These are phyloP conservation scores for Prionailurus viverrinus DNA, from an alignment of 2,113 vertebrate genomes.

Conservation along the genomic window DNA sequence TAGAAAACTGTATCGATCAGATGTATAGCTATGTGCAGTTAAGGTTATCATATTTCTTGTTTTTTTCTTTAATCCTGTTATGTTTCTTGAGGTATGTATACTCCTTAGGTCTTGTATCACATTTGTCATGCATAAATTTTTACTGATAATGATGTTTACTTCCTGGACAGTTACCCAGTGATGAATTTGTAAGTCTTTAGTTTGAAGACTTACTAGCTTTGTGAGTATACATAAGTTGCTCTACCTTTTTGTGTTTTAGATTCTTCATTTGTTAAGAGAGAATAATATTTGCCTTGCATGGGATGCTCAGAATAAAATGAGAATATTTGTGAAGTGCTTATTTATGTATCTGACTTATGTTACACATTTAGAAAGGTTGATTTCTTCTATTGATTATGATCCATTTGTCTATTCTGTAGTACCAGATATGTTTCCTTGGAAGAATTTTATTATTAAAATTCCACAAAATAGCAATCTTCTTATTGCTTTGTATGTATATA, in stretches of 20 bases:
- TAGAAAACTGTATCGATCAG: neutral
- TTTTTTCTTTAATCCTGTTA: neutral
- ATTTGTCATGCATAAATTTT: slow-evolving; percentile 3
- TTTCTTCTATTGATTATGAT: slow-evolving; percentile 3
- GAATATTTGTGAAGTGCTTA: neutral
- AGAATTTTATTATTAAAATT: slow-evolving; percentile 19
- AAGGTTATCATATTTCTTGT: neutral
- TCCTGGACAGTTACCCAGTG: neutral
- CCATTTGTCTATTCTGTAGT: neutral
- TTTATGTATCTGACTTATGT: neutral
- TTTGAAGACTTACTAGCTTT: slow-evolving; percentile 32
- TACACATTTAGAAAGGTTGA: neutral
- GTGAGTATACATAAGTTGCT: neutral
- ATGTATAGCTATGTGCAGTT: slow-evolving; percentile 17
- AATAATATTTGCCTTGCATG: neutral
- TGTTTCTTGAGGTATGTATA: neutral
- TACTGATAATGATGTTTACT: slow-evolving; percentile 34
- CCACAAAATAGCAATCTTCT: neutral
- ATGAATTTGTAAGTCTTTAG: slow-evolving; percentile 39
- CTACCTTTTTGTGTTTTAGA: neutral
- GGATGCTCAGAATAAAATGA: slow-evolving; percentile 16
- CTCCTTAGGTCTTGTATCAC: neutral
- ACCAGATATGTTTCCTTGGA: slow-evolving; percentile 24
- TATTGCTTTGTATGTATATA: neutral
- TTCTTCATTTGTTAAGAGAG: neutral